phyloP scores from a whole-genome alignment of 2,797 vertebrate species.

The Sebastes steindachneri region DNA sequence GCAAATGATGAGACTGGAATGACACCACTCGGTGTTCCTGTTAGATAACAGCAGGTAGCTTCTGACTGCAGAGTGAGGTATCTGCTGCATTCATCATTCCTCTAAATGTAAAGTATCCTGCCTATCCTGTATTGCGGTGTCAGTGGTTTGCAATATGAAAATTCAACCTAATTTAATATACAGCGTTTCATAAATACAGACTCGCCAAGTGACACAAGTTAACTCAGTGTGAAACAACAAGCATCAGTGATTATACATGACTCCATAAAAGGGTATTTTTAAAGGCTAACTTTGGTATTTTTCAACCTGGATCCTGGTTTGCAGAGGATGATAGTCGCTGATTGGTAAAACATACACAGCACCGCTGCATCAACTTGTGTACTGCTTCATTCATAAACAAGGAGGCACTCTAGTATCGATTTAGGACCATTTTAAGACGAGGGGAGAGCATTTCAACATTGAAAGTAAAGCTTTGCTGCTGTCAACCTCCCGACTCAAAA shows the following conservation, averaged over 20 bases:
- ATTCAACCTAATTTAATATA: neutral
- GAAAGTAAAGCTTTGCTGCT: no score
- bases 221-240: neutral
- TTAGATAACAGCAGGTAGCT: neutral
- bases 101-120: neutral
- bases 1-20: neutral
- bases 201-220: neutral
- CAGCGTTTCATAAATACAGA: neutral
- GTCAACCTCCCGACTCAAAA: no score
- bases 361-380: no score
- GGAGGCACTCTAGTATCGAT: no score
- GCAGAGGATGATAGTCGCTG: no score
- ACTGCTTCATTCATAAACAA: no score
- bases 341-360: no score
- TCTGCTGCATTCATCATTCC: neutral
- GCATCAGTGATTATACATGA: neutral
- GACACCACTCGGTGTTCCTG: conserved; percentile 6
- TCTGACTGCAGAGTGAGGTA: neutral
- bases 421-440: no score
- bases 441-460: no score
- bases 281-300: neutral
- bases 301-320: no score
- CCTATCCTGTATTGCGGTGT: neutral
- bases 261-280: neutral
- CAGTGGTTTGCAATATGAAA: neutral